Conservation (phyloP, 1,140 invertebrate genomes). For the Macrosteles quadrilineatus region DNA sequence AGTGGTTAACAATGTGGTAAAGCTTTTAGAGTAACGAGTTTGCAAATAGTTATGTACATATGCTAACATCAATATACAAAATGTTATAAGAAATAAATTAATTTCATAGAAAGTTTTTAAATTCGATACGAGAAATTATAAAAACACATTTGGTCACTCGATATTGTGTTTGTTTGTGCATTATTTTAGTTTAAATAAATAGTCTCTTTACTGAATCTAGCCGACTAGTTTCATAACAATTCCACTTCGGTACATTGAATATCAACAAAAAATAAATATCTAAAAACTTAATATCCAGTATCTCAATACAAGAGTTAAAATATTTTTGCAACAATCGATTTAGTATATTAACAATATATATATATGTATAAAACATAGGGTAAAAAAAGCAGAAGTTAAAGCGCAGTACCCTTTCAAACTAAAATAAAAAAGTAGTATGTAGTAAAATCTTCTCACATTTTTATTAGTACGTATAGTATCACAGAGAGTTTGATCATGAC, state of each 20-base stretch:
- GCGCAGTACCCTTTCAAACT: conserved; percentile 27
- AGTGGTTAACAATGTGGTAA: conserved; percentile 37
- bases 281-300: conserved; percentile 26
- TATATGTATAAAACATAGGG: conserved; percentile 17
- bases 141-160: conserved; percentile 36
- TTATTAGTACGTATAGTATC: conserved; percentile 40
- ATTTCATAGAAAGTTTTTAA: conserved; percentile 33
- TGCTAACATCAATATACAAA: conserved; percentile 32
- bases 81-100: conserved; percentile 25
- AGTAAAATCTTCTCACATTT: conserved; percentile 34
- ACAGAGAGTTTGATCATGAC: conserved; percentile 42
- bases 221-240: conserved; percentile 16
- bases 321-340: conserved; percentile 28
- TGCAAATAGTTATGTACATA: conserved; percentile 29
- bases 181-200: conserved; percentile 29
- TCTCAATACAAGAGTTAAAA: conserved; percentile 20
- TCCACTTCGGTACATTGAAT: conserved; percentile 22
- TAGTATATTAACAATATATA: conserved; percentile 20
- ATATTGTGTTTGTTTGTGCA: conserved; percentile 30
- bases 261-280: conserved; percentile 28
- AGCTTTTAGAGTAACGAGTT: conserved; percentile 32
- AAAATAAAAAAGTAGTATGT: conserved; percentile 33
- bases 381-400: conserved; percentile 33
- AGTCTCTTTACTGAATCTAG: conserved; percentile 29
- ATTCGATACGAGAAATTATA: conserved; percentile 22